These are phyloP conservation scores for Syngnathoides biaculeatus DNA, from an alignment of 2,113 vertebrate genomes.

Conservation along the genomic window DNA sequence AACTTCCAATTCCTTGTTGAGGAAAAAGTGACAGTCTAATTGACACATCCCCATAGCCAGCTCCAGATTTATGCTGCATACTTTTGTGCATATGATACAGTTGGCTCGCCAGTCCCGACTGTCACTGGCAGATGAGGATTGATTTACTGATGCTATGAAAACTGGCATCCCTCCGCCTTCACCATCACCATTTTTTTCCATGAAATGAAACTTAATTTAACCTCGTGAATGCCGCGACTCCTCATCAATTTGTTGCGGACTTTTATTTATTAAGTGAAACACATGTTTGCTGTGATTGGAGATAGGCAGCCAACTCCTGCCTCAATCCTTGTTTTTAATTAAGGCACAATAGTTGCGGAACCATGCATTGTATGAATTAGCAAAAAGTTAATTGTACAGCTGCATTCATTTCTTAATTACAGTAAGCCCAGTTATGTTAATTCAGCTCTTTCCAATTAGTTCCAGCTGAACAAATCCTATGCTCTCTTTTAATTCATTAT, in stretches of 20 bases:
- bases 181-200: conserved; percentile 40
- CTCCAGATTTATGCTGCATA: conserved; percentile 25
- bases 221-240: conserved; percentile 11
- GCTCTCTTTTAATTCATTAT: conserved; percentile 37
- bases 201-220: conserved; percentile 30
- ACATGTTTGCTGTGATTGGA: conserved; percentile 20
- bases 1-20: conserved; percentile 38
- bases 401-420: conserved; percentile 55
- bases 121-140: conserved; percentile 34
- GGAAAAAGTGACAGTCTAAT: conserved; percentile 44
- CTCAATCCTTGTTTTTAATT: conserved; percentile 37
- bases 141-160: conserved; percentile 32
- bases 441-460: conserved; percentile 46
- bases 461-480: conserved; percentile 39
- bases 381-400: conserved; percentile 39
- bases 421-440: conserved; percentile 40
- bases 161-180: conserved; percentile 6
- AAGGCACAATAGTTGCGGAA: conserved; percentile 27
- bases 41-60: conserved; percentile 41
- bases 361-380: conserved; percentile 43
- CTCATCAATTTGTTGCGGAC: conserved; percentile 19
- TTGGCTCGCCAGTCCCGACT: conserved; percentile 27
- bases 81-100: conserved; percentile 36
- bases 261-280: conserved; percentile 25
- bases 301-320: neutral